Base-by-base conservation (phyloP, 1,140 invertebrate species). In the Zaprionus tsacasi region DNA sequence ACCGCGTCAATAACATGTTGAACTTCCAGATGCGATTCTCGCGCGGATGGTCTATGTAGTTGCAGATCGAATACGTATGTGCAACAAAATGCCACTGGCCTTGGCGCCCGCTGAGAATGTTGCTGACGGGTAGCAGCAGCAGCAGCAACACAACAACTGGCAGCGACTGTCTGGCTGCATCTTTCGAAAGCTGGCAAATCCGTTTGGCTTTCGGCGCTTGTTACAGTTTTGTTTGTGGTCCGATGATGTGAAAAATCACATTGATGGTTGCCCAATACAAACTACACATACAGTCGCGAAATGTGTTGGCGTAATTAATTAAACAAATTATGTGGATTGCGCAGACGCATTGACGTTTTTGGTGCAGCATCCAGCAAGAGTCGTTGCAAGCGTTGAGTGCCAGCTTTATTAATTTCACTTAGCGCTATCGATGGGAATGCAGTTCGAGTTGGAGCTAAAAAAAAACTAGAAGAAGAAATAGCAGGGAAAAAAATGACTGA, bases 301-400 rank as follows among this genome's bases (percentile, higher is more conserved):
- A 87, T 88, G 83, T 88, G 83, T 89, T 85, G 85, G 74, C 70
- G 74, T 88, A 88, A 88, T 88, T 88, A 88, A 88, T 88, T 88
- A 88, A 88, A 88, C 85, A 88, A 88, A 88, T 88, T 89, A 88
- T 89, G 85, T 89, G 81, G 55, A 89, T 87, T 87, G 83, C 83
- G 85, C 83, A 88, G 85, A 89, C 77, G 70, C 74, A 70, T 78
- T 88, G 83, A 83, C 85, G 55, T 87, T 87, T 87, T 87, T 87
- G 83, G 83, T 87, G 50, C 81, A 88, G 57, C 65, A 70, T 61
- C 57, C 21, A 30, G n/a, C n/a, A n/a, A n/a, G n/a, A n/a, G 61
- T 69, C n/a, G 45, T 21, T 6, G 6, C 76, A 55, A 63, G n/a
- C 13, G 73, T 21, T 77, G 77, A 73, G 71, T 76, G 76, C 71